phyloP scores from a whole-genome alignment of 2,888 invertebrate species.

The Maniola hyperantus region DNA sequence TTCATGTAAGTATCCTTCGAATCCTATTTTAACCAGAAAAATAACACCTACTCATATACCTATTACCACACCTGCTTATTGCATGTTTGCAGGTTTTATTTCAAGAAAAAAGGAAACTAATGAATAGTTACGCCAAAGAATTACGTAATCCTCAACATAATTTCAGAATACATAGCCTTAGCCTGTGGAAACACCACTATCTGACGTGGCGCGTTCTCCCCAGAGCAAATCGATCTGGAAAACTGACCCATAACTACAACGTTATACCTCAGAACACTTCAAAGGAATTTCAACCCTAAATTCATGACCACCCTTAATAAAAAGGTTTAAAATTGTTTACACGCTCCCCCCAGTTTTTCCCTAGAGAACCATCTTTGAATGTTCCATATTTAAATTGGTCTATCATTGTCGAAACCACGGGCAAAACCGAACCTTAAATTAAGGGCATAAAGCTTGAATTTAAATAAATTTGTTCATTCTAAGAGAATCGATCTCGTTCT shows the following conservation, averaged over 20 bases:
- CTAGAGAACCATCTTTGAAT: constrained; percentile 80
- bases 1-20: no score
- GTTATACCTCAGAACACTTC: constrained; percentile 44
- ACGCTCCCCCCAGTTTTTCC: constrained; percentile 63
- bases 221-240: constrained; percentile 77
- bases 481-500: constrained; percentile 79
- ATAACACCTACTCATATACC: no score
- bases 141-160: constrained; percentile 30
- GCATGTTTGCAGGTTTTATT: no score
- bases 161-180: constrained; percentile 43
- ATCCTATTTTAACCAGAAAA: no score
- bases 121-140: constrained; percentile 4
- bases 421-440: constrained; percentile 44
- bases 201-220: constrained; percentile 63
- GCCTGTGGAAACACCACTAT: constrained; percentile 52
- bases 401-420: constrained; percentile 56
- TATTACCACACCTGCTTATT: no score
- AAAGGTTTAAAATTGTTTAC: constrained; percentile 51
- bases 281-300: constrained; percentile 48
- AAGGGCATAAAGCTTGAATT: constrained; percentile 41
- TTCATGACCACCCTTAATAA: background rate
- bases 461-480: constrained; percentile 45
- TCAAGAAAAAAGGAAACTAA: background rate
- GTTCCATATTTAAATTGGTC: constrained; percentile 76
- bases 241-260: constrained; percentile 48